Base-by-base conservation (phyloP, 2,888 invertebrate species). In the Eupithecia abbreviata region DNA sequence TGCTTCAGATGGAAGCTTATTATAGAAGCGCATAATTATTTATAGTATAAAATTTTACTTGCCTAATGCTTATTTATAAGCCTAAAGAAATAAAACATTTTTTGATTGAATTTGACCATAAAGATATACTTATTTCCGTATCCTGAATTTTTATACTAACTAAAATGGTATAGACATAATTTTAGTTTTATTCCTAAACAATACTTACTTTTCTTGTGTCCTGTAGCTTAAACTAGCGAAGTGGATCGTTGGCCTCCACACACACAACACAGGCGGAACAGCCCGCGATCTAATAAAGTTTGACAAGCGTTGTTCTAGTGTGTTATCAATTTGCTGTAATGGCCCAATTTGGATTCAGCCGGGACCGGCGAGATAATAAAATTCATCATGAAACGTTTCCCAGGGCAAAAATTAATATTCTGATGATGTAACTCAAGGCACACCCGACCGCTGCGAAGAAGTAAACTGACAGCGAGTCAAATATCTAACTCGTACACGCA, bases 351-450 rank as follows among this genome's bases (percentile, higher is more conserved):
- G 93, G 89, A 94, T 94, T 92, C 94, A 91, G 87, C 86, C 84
- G 88, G 89, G 89, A 88, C 87, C 86, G 84, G 88, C 84, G 88
- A 91, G 91, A 93, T 93, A 93, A 92, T 93, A 93, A 93, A 93
- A 93, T 93, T 94, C 93, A 93, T 93, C 93, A 91, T 87, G 89
- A 85, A 90, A 90, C 89, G 90, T 90, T 92, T 90, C 90, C 91
- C 89, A 88, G 89, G 89, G 91, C 91, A 92, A 92, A 92, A 93
- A 94, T 94, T 94, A 94, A 94, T 94, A 94, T 94, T 94, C 94
- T 90, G 87, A 91, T 93, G 93, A 93, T 92, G 93, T 93, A 90
- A 93, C 92, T 88, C 87, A 89, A 90, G 88, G 89, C 90, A 89
- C 85, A 90, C 80, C 49, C 49, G 47, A 41, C 71, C 71, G 51